Evolutionary conservation across 2,113 vertebrate genomes (phyloP).

Genomic region (Polypterus bichir): DNA sequence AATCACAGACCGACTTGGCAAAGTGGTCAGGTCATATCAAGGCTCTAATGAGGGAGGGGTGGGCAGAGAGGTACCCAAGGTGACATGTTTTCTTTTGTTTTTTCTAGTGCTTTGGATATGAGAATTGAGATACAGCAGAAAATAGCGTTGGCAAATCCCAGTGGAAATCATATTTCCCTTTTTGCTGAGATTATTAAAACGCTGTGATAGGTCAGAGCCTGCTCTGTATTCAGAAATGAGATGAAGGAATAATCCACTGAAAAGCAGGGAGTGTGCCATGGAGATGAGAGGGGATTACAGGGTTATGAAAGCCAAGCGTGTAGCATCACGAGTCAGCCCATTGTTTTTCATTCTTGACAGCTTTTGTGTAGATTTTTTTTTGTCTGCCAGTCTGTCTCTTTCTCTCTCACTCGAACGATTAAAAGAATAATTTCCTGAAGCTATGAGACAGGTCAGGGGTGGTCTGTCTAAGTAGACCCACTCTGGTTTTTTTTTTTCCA

Average conservation of each 20-base stretch:
- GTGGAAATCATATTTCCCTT: constrained; percentile 45
- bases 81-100: constrained; percentile 9
- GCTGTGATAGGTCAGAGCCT: neutral
- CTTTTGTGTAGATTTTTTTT: too few relatives aligned
- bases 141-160: constrained; percentile 45
- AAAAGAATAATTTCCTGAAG: neutral
- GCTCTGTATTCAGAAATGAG: neutral
- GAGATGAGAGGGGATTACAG: neutral
- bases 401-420: neutral
- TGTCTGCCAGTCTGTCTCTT: too few relatives aligned
- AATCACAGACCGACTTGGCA: too few relatives aligned
- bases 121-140: constrained; percentile 46
- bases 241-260: constrained; percentile 5
- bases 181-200: constrained; percentile 11
- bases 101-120: constrained; percentile 18
- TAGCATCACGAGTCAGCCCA: neutral
- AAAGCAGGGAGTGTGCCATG: neutral
- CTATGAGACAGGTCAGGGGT: neutral
- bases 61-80: too few relatives aligned
- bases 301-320: constrained; percentile 13
- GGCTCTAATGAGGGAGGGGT: too few relatives aligned
- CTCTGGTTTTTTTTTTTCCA: neutral
- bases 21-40: too few relatives aligned
- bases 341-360: neutral
- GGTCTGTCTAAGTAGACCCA: neutral